Percentiles rank a stretch among this genome's conserved stretches.
Evolutionary conservation across 2,113 vertebrate species (phyloP).

Genomic region (Tympanuchus pallidicinctus): DNA sequence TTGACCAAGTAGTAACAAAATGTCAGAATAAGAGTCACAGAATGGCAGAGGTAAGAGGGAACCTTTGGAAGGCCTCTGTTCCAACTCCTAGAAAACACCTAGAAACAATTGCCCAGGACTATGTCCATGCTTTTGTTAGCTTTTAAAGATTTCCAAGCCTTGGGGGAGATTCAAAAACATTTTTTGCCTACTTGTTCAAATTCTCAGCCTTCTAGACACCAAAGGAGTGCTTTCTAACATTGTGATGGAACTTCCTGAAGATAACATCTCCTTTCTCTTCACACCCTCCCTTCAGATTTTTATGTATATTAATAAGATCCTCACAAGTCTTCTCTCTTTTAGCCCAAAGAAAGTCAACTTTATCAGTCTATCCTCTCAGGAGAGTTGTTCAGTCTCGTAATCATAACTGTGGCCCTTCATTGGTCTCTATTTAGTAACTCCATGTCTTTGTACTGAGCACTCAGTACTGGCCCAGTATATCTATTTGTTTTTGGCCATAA

Average conservation of each 20-base stretch:
- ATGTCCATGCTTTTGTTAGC: not conserved
- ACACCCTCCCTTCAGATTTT: not conserved
- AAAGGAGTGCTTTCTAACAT: not conserved
- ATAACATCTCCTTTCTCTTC: not conserved
- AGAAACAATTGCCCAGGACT: fast-evolving
- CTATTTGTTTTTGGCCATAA: not conserved
- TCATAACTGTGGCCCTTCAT: not conserved
- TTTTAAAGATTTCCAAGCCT: not conserved
- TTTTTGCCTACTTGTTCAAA: not conserved
- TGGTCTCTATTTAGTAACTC: not conserved
- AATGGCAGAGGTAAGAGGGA: not conserved
- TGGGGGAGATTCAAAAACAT: not conserved
- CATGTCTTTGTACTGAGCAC: not conserved
- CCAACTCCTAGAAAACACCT: not conserved
- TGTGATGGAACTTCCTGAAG: not conserved
- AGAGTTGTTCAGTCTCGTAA: not conserved
- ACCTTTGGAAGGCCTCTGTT: not conserved
- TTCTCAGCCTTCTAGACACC: not conserved
- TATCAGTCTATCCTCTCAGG: not conserved
- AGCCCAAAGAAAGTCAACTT: not conserved
- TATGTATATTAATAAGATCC: not conserved
- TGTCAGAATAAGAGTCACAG: not conserved
- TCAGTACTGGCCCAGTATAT: not conserved
- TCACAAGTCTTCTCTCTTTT: not conserved
- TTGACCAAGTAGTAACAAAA: not conserved